Evolutionary conservation across 2,797 vertebrate species (phyloP).

Genomic region (Champsocephalus gunnari): DNA sequence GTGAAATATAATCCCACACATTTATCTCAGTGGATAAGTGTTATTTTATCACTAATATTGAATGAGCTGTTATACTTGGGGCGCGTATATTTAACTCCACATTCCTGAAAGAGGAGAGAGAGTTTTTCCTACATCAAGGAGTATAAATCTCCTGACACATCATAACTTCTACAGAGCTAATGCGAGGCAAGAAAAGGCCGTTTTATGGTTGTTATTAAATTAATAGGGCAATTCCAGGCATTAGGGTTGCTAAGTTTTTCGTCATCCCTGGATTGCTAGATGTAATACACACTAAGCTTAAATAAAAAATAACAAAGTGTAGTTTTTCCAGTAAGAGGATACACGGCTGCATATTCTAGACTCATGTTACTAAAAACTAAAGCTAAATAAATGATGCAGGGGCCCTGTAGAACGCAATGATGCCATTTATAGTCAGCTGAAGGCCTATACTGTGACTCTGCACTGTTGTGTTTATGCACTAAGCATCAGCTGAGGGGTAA

Average conservation of each 20-base stretch:
- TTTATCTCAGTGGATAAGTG: background rate
- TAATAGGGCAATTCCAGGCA: background rate
- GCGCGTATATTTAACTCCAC: background rate
- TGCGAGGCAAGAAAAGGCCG: background rate
- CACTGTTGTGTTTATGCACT: constrained; percentile 19
- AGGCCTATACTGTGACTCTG: constrained; percentile 21
- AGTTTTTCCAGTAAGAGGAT: constrained; percentile 31
- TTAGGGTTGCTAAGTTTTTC: background rate
- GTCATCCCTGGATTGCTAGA: background rate
- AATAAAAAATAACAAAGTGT: background rate
- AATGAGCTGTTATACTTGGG: background rate
- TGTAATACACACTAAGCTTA: background rate
- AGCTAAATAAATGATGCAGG: constrained; percentile 41
- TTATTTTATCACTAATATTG: background rate
- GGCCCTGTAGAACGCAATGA: constrained; percentile 28
- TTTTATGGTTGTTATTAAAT: constrained; percentile 7
- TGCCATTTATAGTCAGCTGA: constrained; percentile 40
- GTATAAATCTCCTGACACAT: constrained; percentile 17
- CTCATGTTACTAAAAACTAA: constrained; percentile 44
- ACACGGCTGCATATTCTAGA: constrained; percentile 18
- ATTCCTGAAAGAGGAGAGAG: background rate
- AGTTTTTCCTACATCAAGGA: constrained; percentile 11
- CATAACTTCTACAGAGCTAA: constrained; percentile 1
- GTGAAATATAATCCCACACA: background rate
- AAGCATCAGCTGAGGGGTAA: constrained; percentile 3